These are phyloP conservation scores for Palaemon carinicauda DNA, from an alignment of 1,140 invertebrate species.

Conservation along the genomic window DNA sequence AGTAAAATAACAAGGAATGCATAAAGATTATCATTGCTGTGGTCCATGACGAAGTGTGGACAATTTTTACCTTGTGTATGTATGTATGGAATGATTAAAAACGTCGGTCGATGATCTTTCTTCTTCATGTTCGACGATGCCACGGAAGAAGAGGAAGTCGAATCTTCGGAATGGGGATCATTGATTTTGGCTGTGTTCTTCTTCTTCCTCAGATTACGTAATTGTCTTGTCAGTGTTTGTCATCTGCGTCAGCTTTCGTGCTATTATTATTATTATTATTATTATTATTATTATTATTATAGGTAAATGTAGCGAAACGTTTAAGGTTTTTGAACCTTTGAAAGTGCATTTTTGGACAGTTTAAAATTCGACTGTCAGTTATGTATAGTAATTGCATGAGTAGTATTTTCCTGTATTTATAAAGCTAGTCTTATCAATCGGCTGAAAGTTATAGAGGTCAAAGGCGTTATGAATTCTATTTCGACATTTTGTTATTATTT, in stretches of 20 bases:
- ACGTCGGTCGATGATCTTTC: neutral
- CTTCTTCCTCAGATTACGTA: conserved; percentile 23
- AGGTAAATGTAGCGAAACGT: too few relatives aligned
- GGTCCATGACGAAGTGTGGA: neutral
- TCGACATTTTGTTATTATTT: too few relatives aligned
- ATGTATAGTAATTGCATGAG: neutral
- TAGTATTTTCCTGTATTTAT: too few relatives aligned
- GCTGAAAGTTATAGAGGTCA: too few relatives aligned
- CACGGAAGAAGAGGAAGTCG: neutral
- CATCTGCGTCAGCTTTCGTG: neutral
- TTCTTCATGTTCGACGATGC: conserved; percentile 22
- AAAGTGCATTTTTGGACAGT: too few relatives aligned
- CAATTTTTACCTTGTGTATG: neutral
- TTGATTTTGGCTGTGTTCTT: neutral
- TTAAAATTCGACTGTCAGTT: neutral
- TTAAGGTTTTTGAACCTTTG: too few relatives aligned
- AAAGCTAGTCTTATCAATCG: neutral
- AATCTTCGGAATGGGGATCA: neutral
- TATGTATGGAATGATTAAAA: neutral
- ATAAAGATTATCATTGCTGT: too few relatives aligned
- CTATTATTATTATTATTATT: too few relatives aligned
- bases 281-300: too few relatives aligned
- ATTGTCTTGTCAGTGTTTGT: neutral
- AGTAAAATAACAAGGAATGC: too few relatives aligned
- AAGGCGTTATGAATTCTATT: too few relatives aligned